Evolutionary conservation across 1,140 invertebrate genomes (phyloP).

Genomic region (Anadara kagoshimensis): DNA sequence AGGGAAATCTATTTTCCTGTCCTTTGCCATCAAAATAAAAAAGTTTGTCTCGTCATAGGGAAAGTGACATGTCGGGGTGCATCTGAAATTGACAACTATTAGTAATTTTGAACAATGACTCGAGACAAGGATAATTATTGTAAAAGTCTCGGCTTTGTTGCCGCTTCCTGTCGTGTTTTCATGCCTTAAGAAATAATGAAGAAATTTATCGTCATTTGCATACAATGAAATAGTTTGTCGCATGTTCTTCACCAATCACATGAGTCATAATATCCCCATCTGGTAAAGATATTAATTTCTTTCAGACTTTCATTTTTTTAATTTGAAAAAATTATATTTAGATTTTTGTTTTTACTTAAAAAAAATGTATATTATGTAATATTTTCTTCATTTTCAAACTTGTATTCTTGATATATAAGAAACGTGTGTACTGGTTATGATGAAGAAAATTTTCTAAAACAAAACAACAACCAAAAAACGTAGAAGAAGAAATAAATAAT

Average conservation of each 20-base stretch:
- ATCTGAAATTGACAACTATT: too few species aligned
- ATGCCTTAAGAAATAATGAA: constrained; percentile 30
- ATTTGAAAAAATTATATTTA: neutral
- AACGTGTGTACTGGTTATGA: too few species aligned
- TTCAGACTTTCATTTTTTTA: neutral
- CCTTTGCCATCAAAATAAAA: too few species aligned
- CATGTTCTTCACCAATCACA: too few species aligned
- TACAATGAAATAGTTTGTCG: constrained; percentile 26
- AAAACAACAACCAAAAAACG: too few species aligned
- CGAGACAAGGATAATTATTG: constrained; percentile 22
- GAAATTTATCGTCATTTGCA: constrained; percentile 37
- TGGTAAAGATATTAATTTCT: neutral
- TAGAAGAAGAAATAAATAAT: too few species aligned
- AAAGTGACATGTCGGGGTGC: too few species aligned
- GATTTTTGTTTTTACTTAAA: neutral
- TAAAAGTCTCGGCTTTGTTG: constrained; percentile 13
- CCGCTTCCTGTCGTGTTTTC: constrained; percentile 13
- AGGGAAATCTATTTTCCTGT: too few species aligned
- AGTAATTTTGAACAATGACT: too few species aligned
- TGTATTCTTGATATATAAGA: too few species aligned
- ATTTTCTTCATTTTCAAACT: neutral
- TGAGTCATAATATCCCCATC: constrained; percentile 1
- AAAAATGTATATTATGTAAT: neutral
- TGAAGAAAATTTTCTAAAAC: too few species aligned
- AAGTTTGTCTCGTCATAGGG: too few species aligned